These are phyloP conservation scores for Gobio gobio DNA, from an alignment of 2,113 vertebrate species.

Conservation along the genomic window DNA sequence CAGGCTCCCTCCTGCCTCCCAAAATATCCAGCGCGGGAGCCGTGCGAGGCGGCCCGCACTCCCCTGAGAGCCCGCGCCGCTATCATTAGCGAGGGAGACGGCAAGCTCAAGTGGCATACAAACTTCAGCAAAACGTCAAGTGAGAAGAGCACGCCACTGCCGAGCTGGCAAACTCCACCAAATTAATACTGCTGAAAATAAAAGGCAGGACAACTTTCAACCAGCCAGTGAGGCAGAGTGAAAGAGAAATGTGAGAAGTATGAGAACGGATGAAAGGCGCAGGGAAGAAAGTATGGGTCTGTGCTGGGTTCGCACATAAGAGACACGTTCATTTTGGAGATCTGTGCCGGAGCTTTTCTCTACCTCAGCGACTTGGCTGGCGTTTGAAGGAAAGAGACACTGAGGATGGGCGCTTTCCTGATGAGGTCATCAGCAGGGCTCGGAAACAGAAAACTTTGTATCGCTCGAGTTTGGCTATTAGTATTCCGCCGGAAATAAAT, in stretches of 20 bases:
- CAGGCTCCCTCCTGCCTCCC: constrained; percentile 78
- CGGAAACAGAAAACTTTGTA: constrained; percentile 49
- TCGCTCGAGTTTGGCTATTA: constrained; percentile 37
- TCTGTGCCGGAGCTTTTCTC: constrained; percentile 73
- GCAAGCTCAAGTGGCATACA: constrained; percentile 81
- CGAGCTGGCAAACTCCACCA: constrained; percentile 69
- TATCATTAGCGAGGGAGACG: constrained; percentile 83
- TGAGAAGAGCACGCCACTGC: constrained; percentile 75
- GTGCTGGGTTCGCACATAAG: constrained; percentile 55
- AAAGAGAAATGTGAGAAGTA: constrained; percentile 65
- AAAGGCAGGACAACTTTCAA: constrained; percentile 86
- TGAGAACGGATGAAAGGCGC: constrained; percentile 57
- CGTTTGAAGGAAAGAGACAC: constrained; percentile 55
- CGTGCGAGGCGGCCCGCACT: constrained; percentile 74
- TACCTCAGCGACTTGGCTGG: constrained; percentile 70
- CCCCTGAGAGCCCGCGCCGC: constrained; percentile 79
- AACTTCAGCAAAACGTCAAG: constrained; percentile 87
- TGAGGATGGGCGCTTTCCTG: constrained; percentile 64
- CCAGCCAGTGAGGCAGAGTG: constrained; percentile 70
- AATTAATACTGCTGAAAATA: constrained; percentile 85
- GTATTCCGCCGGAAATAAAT: constrained; percentile 42
- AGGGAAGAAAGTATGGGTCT: constrained; percentile 55
- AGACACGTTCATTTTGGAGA: constrained; percentile 71
- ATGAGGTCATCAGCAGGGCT: constrained; percentile 75
- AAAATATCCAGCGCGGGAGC: constrained; percentile 80